A percentile compares a stretch with the other conserved stretches of the same genome.
phyloP scores from a whole-genome alignment of 2,113 vertebrate genomes.

The Ctenodactylus gundi region DNA sequence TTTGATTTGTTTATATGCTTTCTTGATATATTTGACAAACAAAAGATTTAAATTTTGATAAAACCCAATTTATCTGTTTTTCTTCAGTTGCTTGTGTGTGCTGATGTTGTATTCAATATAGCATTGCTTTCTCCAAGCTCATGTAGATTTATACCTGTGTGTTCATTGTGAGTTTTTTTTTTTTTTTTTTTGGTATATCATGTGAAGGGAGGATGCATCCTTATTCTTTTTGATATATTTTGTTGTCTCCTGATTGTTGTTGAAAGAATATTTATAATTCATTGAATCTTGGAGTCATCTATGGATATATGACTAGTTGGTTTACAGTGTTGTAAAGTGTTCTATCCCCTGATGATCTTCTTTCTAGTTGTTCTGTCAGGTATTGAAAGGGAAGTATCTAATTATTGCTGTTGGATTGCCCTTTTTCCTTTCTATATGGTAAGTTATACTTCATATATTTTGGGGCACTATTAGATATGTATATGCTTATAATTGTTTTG shows the following conservation, averaged over 20 bases:
- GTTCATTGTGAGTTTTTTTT: too few species aligned
- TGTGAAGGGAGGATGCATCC: not conserved
- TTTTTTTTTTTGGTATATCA: not conserved
- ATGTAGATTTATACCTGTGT: not conserved
- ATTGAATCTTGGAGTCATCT: not conserved
- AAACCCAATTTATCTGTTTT: not conserved
- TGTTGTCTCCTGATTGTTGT: not conserved
- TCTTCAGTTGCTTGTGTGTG: not conserved
- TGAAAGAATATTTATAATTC: not conserved
- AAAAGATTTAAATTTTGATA: not conserved
- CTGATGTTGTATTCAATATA: not conserved
- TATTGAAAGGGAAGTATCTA: not conserved
- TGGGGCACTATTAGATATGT: not conserved
- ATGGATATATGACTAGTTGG: not conserved
- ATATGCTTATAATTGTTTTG: not conserved
- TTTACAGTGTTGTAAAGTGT: not conserved
- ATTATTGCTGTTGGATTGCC: not conserved
- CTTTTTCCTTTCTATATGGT: not conserved
- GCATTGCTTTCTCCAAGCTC: not conserved
- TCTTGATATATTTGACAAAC: not conserved
- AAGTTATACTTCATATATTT: not conserved
- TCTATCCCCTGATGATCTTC: not conserved
- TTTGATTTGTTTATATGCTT: not conserved
- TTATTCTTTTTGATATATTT: not conserved
- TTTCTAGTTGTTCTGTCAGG: not conserved